Base-by-base conservation (phyloP, 2,113 vertebrate genomes). In the Misgurnus mizolepis region DNA sequence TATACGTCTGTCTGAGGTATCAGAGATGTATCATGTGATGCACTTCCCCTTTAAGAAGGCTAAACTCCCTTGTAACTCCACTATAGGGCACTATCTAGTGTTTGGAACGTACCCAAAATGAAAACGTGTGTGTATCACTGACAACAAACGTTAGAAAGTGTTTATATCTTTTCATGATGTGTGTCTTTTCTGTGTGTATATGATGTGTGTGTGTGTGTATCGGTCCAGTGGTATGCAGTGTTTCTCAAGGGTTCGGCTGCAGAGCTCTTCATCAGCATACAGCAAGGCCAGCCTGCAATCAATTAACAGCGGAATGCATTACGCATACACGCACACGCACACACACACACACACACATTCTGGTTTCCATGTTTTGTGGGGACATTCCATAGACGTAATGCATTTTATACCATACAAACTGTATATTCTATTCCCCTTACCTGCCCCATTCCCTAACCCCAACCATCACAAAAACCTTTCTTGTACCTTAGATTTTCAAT, bases 241-340 rank as follows among this genome's bases (percentile, higher is more conserved):
- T 67, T 83, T 64, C 55, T 65, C 73, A 39, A 8, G 76, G 47
- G 43, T 22, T 64, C 67, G 83, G 80, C 77, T 81, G 83, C 47
- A 78, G 82, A 67, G 79, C 76, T 66, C 73, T 85, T 82, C 76
- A 80, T 82, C 80, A 82, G 80, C 77, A 77, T 80, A 78, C 53
- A 78, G 73, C 78, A 76, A 58, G 68, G 45, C 83, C 78, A 82
- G 81, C 71, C 84, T 86, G 84, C 74, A 83, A 81, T 83, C 85
- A 82, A 82, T 85, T 85, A 85, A 77, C 65, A 80, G 62, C 40
- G 72, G 77, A 82, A 84, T 84, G 80, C 80, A 78, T 69, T 34
- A 53, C 6, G 22, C 22, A 47, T 49, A 22, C 45, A 58, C 45
- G 70, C 83, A 56, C 68, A 17, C 60, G 17, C 60, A 43, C 55